phyloP scores from a whole-genome alignment of 2,113 vertebrate genomes.

The Stercorarius parasiticus region DNA sequence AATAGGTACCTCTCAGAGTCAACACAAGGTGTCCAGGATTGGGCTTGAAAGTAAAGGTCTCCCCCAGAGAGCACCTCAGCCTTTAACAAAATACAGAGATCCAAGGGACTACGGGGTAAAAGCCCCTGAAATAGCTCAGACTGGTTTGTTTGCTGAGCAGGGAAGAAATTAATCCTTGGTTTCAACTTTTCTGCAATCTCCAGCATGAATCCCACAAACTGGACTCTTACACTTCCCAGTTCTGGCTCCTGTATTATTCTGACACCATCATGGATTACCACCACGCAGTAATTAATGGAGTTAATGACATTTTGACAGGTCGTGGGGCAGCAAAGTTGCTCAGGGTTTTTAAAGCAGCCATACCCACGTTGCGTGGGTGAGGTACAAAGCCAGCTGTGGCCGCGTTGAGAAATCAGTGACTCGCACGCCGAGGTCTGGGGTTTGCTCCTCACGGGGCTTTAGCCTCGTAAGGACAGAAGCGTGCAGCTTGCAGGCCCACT shows the following conservation, averaged over 20 bases:
- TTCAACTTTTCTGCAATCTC: neutral
- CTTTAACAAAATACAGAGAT: neutral
- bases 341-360: neutral
- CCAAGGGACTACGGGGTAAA: neutral
- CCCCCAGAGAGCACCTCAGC: neutral
- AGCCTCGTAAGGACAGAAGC: neutral
- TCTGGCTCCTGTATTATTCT: neutral
- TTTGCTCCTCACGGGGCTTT: neutral
- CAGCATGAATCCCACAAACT: neutral
- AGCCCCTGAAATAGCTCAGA: neutral
- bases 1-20: rapidly evolving
- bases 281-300: neutral
- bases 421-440: rapidly evolving
- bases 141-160: neutral
- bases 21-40: neutral
- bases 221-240: neutral
- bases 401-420: neutral
- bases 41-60: neutral
- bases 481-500: neutral
- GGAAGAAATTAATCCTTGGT: neutral
- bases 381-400: neutral
- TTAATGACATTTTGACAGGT: neutral
- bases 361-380: no score
- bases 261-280: neutral
- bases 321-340: neutral